A percentile compares a stretch with the other conserved stretches of the same genome.
Conservation (phyloP, 2,797 vertebrate genomes). For the Malacoraja senta region DNA sequence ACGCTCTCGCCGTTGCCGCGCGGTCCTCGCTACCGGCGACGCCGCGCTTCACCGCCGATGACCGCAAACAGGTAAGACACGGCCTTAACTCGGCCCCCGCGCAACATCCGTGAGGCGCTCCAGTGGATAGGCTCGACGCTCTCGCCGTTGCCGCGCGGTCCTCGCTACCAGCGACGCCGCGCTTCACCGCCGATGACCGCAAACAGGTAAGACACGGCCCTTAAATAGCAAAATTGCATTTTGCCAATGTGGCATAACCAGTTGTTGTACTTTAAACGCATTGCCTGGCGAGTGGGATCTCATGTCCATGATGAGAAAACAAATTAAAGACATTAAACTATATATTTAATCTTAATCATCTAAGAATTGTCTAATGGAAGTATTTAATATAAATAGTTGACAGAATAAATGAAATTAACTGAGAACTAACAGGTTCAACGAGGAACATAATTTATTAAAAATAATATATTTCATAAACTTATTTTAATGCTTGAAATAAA, state of each 20-base stretch:
- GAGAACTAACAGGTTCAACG: background rate
- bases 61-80: no score
- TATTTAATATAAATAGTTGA: background rate
- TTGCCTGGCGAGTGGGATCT: background rate
- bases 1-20: no score
- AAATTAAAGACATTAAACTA: background rate
- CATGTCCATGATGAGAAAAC: background rate
- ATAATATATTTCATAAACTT: background rate
- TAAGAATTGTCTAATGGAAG: background rate
- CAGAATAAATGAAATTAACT: background rate
- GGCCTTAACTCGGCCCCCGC: no score
- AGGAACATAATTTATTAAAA: background rate
- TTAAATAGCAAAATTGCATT: background rate
- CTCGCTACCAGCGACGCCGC: no score
- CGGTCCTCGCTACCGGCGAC: no score
- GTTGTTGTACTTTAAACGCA: background rate
- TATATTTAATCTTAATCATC: background rate
- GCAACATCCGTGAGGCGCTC: no score
- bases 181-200: no score
- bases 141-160: no score
- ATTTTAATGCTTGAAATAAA: slow-evolving; percentile 84
- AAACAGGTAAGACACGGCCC: no score
- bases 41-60: no score
- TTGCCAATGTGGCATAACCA: no score
- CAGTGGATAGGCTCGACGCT: no score